Evolutionary conservation across 2,797 vertebrate species (phyloP).

Genomic region (Gymnopithys bicolor): DNA sequence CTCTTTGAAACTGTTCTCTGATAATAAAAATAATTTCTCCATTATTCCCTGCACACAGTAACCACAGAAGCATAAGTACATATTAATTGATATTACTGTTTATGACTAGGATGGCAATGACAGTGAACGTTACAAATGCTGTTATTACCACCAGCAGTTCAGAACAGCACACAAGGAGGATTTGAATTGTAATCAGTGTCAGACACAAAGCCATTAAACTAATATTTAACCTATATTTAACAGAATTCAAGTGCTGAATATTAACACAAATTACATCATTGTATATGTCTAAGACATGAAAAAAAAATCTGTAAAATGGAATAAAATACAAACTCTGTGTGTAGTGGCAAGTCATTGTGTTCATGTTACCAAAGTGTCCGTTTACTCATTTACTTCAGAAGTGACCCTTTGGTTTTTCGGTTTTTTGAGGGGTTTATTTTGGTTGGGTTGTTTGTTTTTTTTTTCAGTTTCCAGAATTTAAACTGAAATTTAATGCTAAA

Average conservation of each 20-base stretch:
- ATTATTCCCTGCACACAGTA: not conserved
- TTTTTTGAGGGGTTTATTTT: not conserved
- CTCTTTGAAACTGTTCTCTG: slow-evolving; percentile 31
- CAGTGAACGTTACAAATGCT: slow-evolving; percentile 17
- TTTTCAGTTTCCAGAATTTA: not conserved
- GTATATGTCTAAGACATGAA: not conserved
- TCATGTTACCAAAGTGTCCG: not conserved
- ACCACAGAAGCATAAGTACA: not conserved
- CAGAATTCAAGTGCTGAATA: not conserved
- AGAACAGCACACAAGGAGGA: slow-evolving; percentile 29
- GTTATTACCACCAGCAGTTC: slow-evolving; percentile 34
- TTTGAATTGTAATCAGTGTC: slow-evolving; percentile 46
- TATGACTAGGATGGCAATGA: slow-evolving; percentile 27
- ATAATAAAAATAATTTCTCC: slow-evolving; percentile 14
- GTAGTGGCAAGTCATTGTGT: not conserved
- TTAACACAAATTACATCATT: not conserved
- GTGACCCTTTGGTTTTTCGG: not conserved
- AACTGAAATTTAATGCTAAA: not conserved
- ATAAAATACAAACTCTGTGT: not conserved
- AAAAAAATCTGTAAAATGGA: not conserved
- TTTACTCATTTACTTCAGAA: not conserved
- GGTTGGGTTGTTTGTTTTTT: not conserved
- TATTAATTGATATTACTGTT: slow-evolving; percentile 51
- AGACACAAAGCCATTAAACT: slow-evolving; percentile 45
- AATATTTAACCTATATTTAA: slow-evolving; percentile 38